phyloP scores from a whole-genome alignment of 2,113 vertebrate genomes.

The Pachycephala philippinensis region DNA sequence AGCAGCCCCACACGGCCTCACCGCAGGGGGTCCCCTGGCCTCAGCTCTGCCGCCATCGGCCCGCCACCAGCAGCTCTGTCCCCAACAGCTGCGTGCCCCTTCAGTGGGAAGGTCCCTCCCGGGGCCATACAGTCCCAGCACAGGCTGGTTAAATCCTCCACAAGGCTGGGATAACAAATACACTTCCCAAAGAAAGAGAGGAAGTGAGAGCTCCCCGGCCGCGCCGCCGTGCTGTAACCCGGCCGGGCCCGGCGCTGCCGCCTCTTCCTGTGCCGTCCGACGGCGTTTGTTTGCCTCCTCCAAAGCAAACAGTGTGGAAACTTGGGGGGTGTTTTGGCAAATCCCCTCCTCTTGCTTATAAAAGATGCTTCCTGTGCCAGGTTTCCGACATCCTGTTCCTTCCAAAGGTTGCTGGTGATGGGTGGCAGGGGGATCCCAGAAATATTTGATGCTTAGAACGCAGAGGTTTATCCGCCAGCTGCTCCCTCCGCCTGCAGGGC shows the following conservation, averaged over 20 bases:
- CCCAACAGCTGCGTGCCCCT: rapidly evolving
- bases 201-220: neutral
- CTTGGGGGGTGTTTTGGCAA: neutral
- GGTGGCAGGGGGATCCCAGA: neutral
- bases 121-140: neutral
- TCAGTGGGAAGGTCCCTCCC: rapidly evolving
- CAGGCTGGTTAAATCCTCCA: neutral
- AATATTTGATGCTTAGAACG: rapidly evolving
- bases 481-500: neutral
- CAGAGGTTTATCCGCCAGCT: neutral
- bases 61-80: neutral
- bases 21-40: rapidly evolving
- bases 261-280: neutral
- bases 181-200: neutral
- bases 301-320: neutral
- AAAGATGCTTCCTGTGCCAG: slow-evolving; percentile 2
- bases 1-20: rapidly evolving
- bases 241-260: neutral
- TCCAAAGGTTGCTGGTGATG: neutral
- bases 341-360: neutral
- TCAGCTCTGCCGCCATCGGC: neutral
- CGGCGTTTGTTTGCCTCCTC: neutral
- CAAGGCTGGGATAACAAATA: neutral
- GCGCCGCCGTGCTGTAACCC: rapidly evolving
- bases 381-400: neutral